Evolutionary conservation across 2,113 vertebrate genomes (phyloP), one percentile per base, ranked within the genome.

Genomic region (Takifugu bimaculatus): DNA sequence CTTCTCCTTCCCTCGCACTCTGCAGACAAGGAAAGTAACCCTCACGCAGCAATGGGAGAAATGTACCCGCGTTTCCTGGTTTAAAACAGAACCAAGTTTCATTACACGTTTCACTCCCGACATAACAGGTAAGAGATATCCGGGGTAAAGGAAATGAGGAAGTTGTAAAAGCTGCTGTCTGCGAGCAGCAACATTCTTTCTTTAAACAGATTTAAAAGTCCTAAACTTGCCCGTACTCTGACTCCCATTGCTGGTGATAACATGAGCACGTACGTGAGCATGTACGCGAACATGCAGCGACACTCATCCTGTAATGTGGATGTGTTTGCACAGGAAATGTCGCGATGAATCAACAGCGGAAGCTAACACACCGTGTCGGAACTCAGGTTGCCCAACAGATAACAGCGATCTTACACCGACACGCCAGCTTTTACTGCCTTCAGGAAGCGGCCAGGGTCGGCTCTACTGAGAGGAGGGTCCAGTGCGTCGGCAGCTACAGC

Each of bases 1-100:
- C 71, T 56, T 66, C 55, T 71, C 74, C 66, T 63, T 6, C 45
- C 58, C 69, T 72, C 62, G 53, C 62, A 68, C 63, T 60, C 70
- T 50, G 35, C 56, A 25, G 3, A 58, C 32, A 55, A 57, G 4
- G 1, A 11, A 48, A 35, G 58, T 27, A 79, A 73, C 11, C 7
- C 35, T n/a, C 35, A 39, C 35, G 11, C 35, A 39, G 7, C 11
- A 39, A 39, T 10, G 6, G 35, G 35, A 39, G 35, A 39, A 39
- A 11, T 11, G 35, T 39, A 39, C 35, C 35, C 11, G 35, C 7
- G 35, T 39, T 39, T 3, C 11, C 35, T 10, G 9, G 35, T 10
- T 11, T 39, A 39, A 39, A 39, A 39, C 11, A 11, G 35, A 39
- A 10, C 4, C 2, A 39, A 39, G 11, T 10, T 39, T 2, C 7